phyloP scores from a whole-genome alignment of 2,113 vertebrate genomes.

The Procavia capensis region DNA sequence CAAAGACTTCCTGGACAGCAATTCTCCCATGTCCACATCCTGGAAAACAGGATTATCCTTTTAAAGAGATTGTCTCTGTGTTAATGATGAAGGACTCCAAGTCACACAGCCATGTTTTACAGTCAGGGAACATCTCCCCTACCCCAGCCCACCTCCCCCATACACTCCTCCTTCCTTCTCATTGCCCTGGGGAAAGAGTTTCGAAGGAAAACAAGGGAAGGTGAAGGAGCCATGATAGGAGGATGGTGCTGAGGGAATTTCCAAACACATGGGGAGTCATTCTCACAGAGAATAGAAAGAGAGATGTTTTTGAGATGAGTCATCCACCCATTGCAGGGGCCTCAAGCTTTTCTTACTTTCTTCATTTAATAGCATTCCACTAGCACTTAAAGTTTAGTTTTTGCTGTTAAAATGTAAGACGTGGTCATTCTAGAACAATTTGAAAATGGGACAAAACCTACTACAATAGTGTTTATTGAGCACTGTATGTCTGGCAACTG shows the following conservation, averaged over 20 bases:
- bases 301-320: background rate
- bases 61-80: background rate
- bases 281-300: background rate
- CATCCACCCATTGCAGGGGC: background rate
- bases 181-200: background rate
- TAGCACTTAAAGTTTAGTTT: conserved; percentile 28
- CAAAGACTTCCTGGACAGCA: background rate
- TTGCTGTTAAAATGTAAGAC: background rate
- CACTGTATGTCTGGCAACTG: background rate
- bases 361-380: background rate
- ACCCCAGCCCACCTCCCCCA: background rate
- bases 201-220: background rate
- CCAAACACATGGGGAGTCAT: background rate
- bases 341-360: background rate
- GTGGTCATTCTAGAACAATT: conserved; percentile 12
- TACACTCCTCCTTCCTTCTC: too few species aligned
- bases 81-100: background rate
- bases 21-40: background rate
- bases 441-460: background rate
- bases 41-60: background rate
- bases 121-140: background rate
- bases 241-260: background rate
- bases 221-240: background rate
- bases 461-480: background rate
- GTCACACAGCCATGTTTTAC: background rate